phyloP scores from a whole-genome alignment of 2,888 invertebrate species.

The Fabriciana adippe region DNA sequence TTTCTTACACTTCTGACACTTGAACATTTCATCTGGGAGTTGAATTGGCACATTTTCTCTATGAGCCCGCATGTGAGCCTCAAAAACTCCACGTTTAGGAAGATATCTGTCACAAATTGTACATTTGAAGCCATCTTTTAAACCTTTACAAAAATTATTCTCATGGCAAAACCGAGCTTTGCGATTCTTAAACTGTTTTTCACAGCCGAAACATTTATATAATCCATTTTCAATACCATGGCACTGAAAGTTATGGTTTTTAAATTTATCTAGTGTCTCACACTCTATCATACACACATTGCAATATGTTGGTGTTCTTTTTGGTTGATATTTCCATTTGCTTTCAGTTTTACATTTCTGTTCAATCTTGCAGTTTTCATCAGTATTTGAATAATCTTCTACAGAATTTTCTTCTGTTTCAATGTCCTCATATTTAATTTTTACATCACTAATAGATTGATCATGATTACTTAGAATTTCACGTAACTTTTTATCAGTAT shows the following conservation, averaged over 20 bases:
- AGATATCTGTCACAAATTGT: slow-evolving; percentile 56
- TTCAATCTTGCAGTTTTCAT: slow-evolving; percentile 32
- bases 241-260: slow-evolving; percentile 54
- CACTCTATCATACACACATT: slow-evolving; percentile 61
- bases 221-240: slow-evolving; percentile 60
- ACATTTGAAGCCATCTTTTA: slow-evolving; percentile 69
- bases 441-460: not conserved
- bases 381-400: slow-evolving; percentile 37
- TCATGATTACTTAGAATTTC: slow-evolving; percentile 45
- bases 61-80: slow-evolving; percentile 63
- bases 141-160: slow-evolving; percentile 59
- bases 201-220: slow-evolving; percentile 71
- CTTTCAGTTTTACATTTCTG: slow-evolving; percentile 38
- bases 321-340: slow-evolving; percentile 48
- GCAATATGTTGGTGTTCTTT: slow-evolving; percentile 58
- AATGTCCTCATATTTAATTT: slow-evolving; percentile 38
- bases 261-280: slow-evolving; percentile 47
- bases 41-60: slow-evolving; percentile 51
- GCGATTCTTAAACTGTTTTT: slow-evolving; percentile 58
- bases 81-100: slow-evolving; percentile 58
- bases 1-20: slow-evolving; percentile 60
- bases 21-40: slow-evolving; percentile 59
- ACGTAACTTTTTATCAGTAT: slow-evolving; percentile 53
- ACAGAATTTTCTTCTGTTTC: not conserved
- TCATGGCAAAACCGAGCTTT: slow-evolving; percentile 62